Percentiles rank a stretch among this genome's conserved stretches.
Evolutionary conservation across 2,797 vertebrate species (phyloP).

Genomic region (Microhierax caerulescens): DNA sequence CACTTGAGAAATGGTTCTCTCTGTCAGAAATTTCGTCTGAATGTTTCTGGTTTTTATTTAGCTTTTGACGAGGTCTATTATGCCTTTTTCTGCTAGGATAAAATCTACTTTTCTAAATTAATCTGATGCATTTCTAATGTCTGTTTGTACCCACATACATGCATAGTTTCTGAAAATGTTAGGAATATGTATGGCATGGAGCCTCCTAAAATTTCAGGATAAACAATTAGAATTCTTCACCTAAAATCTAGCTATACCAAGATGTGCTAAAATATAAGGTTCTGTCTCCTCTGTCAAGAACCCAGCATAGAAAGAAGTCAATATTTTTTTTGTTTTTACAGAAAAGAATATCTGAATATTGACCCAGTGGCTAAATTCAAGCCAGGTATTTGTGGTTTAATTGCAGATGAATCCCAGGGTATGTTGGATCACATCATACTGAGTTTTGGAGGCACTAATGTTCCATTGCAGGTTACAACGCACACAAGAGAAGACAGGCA

Average conservation of each 20-base stretch:
- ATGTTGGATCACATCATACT: background rate
- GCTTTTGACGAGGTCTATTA: background rate
- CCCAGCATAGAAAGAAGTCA: background rate
- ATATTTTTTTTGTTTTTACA: background rate
- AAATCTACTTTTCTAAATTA: background rate
- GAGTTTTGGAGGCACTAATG: background rate
- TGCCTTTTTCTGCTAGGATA: background rate
- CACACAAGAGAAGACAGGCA: background rate
- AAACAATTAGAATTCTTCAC: background rate
- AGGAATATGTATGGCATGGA: background rate
- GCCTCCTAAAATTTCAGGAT: background rate
- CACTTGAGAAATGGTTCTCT: background rate
- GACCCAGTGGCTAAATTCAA: background rate
- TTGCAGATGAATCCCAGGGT: background rate
- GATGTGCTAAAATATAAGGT: background rate
- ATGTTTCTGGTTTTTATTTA: background rate
- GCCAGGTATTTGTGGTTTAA: background rate
- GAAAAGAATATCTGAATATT: background rate
- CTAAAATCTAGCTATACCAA: background rate
- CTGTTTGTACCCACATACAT: background rate
- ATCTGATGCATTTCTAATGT: background rate
- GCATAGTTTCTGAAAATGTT: background rate
- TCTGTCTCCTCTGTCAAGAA: background rate
- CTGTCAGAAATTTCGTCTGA: background rate
- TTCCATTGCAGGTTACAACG: background rate